phyloP scores from a whole-genome alignment of 2,888 invertebrate species.

The Hololepta plana region DNA sequence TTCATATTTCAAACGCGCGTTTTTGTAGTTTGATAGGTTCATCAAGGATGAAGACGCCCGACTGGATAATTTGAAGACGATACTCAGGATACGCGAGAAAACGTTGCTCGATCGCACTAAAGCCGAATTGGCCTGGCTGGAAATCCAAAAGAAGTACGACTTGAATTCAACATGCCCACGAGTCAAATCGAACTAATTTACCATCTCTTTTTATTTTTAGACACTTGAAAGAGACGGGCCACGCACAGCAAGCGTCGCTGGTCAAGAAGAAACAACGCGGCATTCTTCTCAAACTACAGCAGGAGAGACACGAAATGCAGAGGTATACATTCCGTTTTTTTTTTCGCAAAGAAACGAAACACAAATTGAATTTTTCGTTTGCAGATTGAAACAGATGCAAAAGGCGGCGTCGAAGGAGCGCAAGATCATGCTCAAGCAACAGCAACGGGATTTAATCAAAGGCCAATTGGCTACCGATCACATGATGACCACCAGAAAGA shows the following conservation, averaged over 20 bases:
- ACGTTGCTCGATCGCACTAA: slow-evolving; percentile 47
- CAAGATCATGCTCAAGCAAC: slow-evolving; percentile 31
- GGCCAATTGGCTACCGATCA: slow-evolving; percentile 31
- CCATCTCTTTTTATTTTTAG: slow-evolving; percentile 15
- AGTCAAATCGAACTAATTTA: slow-evolving; percentile 1
- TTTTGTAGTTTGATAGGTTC: slow-evolving; percentile 34
- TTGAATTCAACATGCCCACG: background rate
- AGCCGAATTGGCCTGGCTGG: slow-evolving; percentile 42
- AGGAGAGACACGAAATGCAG: slow-evolving; percentile 49
- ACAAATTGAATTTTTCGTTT: slow-evolving; percentile 7
- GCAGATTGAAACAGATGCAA: slow-evolving; percentile 34
- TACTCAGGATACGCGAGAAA: slow-evolving; percentile 47
- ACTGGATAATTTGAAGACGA: slow-evolving; percentile 42
- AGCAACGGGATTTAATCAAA: slow-evolving; percentile 34
- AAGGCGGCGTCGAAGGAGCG: slow-evolving; percentile 34
- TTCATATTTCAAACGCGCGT: slow-evolving; percentile 8
- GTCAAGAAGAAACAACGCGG: slow-evolving; percentile 51
- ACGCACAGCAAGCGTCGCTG: slow-evolving; percentile 34
- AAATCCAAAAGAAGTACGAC: slow-evolving; percentile 40
- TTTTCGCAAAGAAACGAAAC: background rate
- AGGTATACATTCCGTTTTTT: slow-evolving; percentile 23
- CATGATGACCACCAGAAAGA: slow-evolving; percentile 19
- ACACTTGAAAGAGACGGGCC: slow-evolving; percentile 34
- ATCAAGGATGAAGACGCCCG: slow-evolving; percentile 48
- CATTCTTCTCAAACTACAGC: slow-evolving; percentile 42